Evolutionary conservation across 2,113 vertebrate genomes (phyloP), one percentile per base, ranked within the genome.

Genomic region (Myrmecobius fasciatus): DNA sequence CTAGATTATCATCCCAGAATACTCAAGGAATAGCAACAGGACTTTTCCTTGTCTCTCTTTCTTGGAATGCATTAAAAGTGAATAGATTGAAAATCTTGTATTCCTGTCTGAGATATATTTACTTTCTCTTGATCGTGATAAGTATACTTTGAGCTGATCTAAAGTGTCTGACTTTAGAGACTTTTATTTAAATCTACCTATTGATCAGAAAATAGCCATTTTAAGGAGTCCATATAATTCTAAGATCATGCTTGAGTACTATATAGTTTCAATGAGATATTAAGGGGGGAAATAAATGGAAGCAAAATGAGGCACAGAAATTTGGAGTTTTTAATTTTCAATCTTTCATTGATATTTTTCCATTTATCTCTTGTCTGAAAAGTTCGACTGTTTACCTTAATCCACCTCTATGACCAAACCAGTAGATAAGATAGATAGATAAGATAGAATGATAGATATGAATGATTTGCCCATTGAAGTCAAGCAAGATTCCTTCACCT

Each of bases 221-320:
- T 92, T 90, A 93, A 92, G 53, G 53, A 46, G 46, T 53, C 88
- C 60, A 46, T 90, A 46, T 75, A 46, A 31, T 52, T 94, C 83
- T 49, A 25, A 89, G 31, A 51, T 88, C 91, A 89, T 47, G 31
- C 46, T 52, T 52, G 26, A 75, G 25, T 52, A 10, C 0, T 51
- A 26, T 89, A 24, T n/a, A 91, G 6, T n/a, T 75, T n/a, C 36
- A n/a, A 8, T 14, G n/a, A n/a, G 36, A 36, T 22, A n/a, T n/a
- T 75, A 75, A 75, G 67, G 67, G 14, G 31, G 3, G 22, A 75
- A 75, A 20, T 75, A 75, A 75, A 75, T 75, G 67, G 17, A 75
- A 75, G 36, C 17, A 75, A 20, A 75, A 75, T 75, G 5, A 75
- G 20, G 17, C 22, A n/a, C 1, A 75, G 67, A 75, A 75, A 36